Conservation (phyloP, 2,888 invertebrate species). For the Macrosiphum euphorbiae region DNA sequence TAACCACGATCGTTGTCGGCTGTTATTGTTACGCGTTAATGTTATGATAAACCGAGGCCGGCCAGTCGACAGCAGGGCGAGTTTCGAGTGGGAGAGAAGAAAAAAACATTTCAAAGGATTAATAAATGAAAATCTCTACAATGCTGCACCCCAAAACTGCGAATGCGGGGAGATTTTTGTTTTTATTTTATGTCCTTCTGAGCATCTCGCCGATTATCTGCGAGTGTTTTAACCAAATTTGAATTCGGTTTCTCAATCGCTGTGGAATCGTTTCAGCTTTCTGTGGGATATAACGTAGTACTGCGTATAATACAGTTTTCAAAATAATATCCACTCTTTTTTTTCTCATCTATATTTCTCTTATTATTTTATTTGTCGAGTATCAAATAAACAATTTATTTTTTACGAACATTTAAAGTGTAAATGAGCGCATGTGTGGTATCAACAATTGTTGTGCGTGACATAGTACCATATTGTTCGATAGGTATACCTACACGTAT, state of each 20-base stretch:
- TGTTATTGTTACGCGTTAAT: not conserved
- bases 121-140: not conserved
- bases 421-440: not conserved
- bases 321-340: not conserved
- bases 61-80: not conserved
- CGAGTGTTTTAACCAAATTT: not conserved
- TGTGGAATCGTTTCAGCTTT: not conserved
- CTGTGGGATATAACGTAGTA: not conserved
- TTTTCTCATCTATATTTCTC: not conserved
- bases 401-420: not conserved
- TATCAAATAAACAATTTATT: not conserved
- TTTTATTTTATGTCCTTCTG: not conserved
- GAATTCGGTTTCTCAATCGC: not conserved
- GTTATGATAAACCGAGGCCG: not conserved
- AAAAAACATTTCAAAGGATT: constrained; percentile 2
- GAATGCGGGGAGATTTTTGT: not conserved
- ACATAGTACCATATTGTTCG: not conserved
- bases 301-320: not conserved
- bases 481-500: not conserved
- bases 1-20: not conserved
- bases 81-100: not conserved
- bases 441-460: not conserved
- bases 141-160: not conserved
- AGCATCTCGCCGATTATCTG: not conserved
- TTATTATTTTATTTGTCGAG: not conserved